Base-by-base conservation (phyloP, 2,113 vertebrate species). In the Centropus bengalensis region DNA sequence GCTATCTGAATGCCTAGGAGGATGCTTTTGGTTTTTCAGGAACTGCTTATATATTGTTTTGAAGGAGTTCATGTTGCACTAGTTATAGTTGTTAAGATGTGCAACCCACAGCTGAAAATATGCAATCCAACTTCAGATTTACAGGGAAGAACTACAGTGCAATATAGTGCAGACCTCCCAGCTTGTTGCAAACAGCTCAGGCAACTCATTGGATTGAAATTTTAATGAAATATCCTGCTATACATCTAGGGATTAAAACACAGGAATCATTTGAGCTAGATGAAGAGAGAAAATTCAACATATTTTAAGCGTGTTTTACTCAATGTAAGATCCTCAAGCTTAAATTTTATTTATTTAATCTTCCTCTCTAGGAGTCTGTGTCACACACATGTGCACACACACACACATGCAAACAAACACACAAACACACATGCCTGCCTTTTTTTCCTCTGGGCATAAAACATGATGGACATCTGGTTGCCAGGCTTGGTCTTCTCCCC, bases 391-490 rank as follows among this genome's bases (percentile, higher is more conserved):
- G 38, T 15, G 12, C 10, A 22, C 44, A 3, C 5, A 11, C 8
- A 18, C 20, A 28, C 9, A 14, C 7, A 11, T 12, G 32, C 36
- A 52, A 15, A 11, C 16, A 18, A 6, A 18, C 9, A 30, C 2
- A 6, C 4, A 32, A 6, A 12, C 17, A 52, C 12, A 33, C 24
- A 24, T 7, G 49, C 62, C 26, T 0, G 3, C 7, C 14, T 91
- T 89, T 59, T 82, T 36, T 54, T 58, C 55, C 60, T 78, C 66
- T 58, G 83, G 40, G 54, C 4, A 12, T 59, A 79, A 86, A 93
- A n/a, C 68, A 58, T 45, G 60, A 51, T 54, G 51, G 80, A 93
- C 88, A 94, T 95, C 94, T 96, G 81, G 86, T 85, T 88, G 58
- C 88, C 91, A 95, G 94, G 90, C 74, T 96, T 63, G 68, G 28